These are phyloP conservation scores for Rhizoglyphus robini DNA, from an alignment of 1,140 invertebrate species.

Conservation along the genomic window DNA sequence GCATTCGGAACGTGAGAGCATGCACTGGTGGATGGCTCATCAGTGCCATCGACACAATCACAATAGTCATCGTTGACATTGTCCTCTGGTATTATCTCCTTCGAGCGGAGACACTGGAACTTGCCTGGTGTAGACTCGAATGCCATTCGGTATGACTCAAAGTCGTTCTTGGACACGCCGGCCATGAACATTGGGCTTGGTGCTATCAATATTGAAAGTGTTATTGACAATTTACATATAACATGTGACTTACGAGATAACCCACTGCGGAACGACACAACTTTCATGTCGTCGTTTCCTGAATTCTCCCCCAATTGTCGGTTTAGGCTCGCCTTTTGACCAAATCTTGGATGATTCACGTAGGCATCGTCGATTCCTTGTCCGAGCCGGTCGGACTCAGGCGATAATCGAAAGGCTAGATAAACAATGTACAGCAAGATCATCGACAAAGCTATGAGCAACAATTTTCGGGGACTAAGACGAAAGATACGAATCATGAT, in stretches of 20 bases:
- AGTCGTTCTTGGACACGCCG: background rate
- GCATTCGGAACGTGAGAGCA: background rate
- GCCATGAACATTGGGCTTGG: background rate
- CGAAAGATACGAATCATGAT: background rate
- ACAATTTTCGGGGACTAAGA: background rate
- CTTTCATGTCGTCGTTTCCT: background rate
- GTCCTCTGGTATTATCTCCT: too few species aligned
- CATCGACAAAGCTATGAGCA: background rate
- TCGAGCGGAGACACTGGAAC: background rate
- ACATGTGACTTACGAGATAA: background rate
- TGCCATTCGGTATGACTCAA: background rate
- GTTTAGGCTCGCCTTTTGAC: background rate
- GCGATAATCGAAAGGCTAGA: background rate
- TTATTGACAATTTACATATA: background rate
- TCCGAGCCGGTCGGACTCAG: background rate
- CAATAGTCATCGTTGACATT: slow-evolving; percentile 30
- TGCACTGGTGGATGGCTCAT: slow-evolving; percentile 24
- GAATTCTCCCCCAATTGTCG: background rate
- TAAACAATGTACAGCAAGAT: background rate
- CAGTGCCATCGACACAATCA: slow-evolving; percentile 26
- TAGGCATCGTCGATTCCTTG: background rate
- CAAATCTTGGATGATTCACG: background rate
- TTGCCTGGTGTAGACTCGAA: background rate
- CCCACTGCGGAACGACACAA: too few species aligned
- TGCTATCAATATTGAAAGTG: background rate